These are phyloP conservation scores for Alces alces DNA, from an alignment of 2,113 vertebrate species.

Conservation along the genomic window DNA sequence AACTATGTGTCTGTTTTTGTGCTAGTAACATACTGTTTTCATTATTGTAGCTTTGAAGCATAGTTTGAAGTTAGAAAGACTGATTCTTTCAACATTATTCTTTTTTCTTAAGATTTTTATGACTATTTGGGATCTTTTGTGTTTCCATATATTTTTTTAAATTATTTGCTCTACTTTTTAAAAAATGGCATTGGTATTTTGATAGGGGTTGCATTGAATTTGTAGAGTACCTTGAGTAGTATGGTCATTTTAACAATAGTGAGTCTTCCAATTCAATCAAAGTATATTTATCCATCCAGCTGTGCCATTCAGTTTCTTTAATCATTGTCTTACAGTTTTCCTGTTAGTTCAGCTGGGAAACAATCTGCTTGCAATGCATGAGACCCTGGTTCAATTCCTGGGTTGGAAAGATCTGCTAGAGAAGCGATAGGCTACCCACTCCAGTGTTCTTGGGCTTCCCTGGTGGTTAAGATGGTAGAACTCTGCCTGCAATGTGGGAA, in stretches of 20 bases:
- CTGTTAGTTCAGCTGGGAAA: not conserved
- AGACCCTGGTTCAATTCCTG: not conserved
- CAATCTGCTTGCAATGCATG: not conserved
- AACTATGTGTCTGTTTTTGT: not conserved
- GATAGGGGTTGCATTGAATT: not conserved
- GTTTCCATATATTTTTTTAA: not conserved
- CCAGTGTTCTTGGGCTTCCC: not conserved
- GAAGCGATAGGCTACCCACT: not conserved
- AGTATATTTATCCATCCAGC: not conserved
- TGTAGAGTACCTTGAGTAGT: not conserved
- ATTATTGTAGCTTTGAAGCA: not conserved
- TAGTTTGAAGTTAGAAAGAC: not conserved
- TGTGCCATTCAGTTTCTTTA: not conserved
- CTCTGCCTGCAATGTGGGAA: not conserved
- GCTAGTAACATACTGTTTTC: not conserved
- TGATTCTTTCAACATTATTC: not conserved
- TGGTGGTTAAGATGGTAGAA: not conserved
- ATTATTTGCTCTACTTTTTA: not conserved
- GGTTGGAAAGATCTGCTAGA: not conserved
- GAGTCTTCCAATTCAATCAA: not conserved
- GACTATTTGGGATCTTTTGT: not conserved
- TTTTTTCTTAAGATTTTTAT: not conserved
- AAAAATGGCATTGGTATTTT: not conserved
- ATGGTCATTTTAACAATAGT: not conserved
- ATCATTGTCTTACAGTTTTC: not conserved